Conservation (phyloP, 1,140 invertebrate species). For the Nylanderia fulva region DNA sequence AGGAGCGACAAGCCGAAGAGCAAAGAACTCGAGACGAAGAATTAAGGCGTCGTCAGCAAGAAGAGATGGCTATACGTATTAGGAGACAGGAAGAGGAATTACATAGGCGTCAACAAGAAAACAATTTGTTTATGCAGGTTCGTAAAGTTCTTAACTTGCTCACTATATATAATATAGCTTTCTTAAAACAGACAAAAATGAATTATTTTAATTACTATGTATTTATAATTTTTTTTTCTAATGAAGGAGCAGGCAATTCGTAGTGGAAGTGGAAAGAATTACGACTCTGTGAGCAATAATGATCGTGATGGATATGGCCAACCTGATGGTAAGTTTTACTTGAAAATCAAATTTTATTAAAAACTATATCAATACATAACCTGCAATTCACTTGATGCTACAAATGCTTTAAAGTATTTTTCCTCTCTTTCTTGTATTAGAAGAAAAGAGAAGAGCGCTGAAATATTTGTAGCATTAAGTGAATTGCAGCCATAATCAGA, state of each 20-base stretch:
- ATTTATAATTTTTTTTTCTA: conserved; percentile 34
- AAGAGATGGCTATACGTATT: conserved; percentile 91
- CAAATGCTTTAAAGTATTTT: too few relatives aligned
- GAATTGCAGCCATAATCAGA: too few relatives aligned
- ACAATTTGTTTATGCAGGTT: conserved; percentile 93
- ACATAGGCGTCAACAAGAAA: conserved; percentile 92
- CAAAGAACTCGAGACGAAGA: conserved; percentile 91
- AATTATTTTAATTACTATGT: neutral
- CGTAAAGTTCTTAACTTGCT: neutral
- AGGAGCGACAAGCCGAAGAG: conserved; percentile 93
- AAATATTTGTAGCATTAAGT: too few relatives aligned
- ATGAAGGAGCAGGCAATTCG: conserved; percentile 84
- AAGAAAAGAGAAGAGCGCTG: too few relatives aligned
- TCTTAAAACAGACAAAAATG: neutral
- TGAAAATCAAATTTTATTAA: neutral
- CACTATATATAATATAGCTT: neutral
- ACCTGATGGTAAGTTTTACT: conserved; percentile 80
- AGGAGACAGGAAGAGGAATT: conserved; percentile 93
- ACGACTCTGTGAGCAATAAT: conserved; percentile 81
- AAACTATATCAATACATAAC: neutral
- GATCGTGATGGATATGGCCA: conserved; percentile 83
- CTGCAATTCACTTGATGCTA: too few relatives aligned
- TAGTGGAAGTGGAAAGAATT: conserved; percentile 81
- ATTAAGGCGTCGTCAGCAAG: conserved; percentile 90
- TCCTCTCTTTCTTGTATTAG: too few relatives aligned